A percentile compares a stretch with the other conserved stretches of the same genome.
phyloP scores from a whole-genome alignment of 2,113 vertebrate species.

The Solea senegalensis region DNA sequence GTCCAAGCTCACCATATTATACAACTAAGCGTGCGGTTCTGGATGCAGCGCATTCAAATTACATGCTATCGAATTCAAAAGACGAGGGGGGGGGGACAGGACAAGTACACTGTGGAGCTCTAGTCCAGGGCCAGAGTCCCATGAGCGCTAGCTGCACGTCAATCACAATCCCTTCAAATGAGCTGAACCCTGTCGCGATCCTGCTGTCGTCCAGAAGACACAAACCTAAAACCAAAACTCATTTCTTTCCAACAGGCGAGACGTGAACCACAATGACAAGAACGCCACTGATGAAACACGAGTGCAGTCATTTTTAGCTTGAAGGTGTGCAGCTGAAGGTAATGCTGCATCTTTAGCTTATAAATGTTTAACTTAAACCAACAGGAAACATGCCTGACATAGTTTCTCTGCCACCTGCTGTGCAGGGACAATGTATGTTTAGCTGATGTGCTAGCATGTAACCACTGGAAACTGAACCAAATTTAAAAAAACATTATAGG shows the following conservation, averaged over 20 bases:
- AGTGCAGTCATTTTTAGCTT: slow-evolving; percentile 14
- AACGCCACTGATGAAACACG: slow-evolving; percentile 23
- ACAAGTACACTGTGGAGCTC: slow-evolving; percentile 36
- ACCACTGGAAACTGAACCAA: slow-evolving; percentile 34
- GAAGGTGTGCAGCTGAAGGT: background rate
- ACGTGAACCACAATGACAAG: slow-evolving; percentile 17
- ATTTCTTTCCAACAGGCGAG: background rate
- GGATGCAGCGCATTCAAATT: slow-evolving; percentile 75
- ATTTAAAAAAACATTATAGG: slow-evolving; percentile 53
- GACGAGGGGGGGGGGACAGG: slow-evolving; percentile 21
- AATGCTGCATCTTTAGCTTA: slow-evolving; percentile 6
- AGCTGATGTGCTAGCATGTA: slow-evolving; percentile 38
- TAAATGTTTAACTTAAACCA: slow-evolving; percentile 9
- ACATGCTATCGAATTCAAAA: slow-evolving; percentile 78
- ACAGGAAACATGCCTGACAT: slow-evolving; percentile 58
- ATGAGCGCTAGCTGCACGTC: slow-evolving; percentile 55
- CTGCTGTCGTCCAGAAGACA: slow-evolving; percentile 46
- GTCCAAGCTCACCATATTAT: slow-evolving; percentile 68
- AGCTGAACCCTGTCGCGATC: slow-evolving; percentile 43
- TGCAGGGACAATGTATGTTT: slow-evolving; percentile 60
- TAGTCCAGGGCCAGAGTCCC: slow-evolving; percentile 44
- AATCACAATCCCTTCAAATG: slow-evolving; percentile 58
- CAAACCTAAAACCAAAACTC: slow-evolving; percentile 41
- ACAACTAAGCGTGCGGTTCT: slow-evolving; percentile 74
- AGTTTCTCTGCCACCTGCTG: slow-evolving; percentile 66